Evolutionary conservation across 2,888 invertebrate species (phyloP), one percentile per base, ranked within the genome.

Genomic region (Acronicta leporina): DNA sequence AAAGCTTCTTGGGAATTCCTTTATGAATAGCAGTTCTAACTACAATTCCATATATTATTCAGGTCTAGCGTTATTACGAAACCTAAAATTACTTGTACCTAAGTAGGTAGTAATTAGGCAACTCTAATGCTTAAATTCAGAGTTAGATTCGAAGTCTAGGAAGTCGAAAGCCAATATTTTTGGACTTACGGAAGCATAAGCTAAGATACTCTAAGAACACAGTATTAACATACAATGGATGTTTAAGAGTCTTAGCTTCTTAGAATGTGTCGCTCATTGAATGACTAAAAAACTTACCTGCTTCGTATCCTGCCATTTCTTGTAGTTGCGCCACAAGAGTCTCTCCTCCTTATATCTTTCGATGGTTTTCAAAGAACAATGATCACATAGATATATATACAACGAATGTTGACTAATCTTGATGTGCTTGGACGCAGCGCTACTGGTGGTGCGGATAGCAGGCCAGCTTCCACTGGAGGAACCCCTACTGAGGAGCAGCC

Each of bases 371-470:
- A 3, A 44, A 25, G n/a, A 44, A 13, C 44, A 6, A 11, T 5
- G 25, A 11, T 25, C 10, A 25, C 7, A 13, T 25, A 44, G 6
- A 11, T 5, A 20, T 20, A 15, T 1, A 20, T 10, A 5, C 11
- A 5, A 15, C 8, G 33, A 16, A 47, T 33, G 46, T 33, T 45
- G 35, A 53, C 44, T 68, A 40, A 68, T 43, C 15, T 25, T 55
- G 45, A 43, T 68, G 27, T 68, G 41, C 51, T 75, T 76, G 77
- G 74, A 90, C 30, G 81, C 95, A 98, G 98, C 93, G 98, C 98
- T 77, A 98, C 98, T 75, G 98, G 98, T 73, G 98, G 98, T 65
- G 98, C 98, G 15, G 98, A 98, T 91, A 98, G 98, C 90, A 96
- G 97, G 80, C 97, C 97, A 65, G 97, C 95, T 48, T 97, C 97